These are phyloP conservation scores for Proteles cristata DNA, from an alignment of 2,113 vertebrate genomes.

Conservation along the genomic window DNA sequence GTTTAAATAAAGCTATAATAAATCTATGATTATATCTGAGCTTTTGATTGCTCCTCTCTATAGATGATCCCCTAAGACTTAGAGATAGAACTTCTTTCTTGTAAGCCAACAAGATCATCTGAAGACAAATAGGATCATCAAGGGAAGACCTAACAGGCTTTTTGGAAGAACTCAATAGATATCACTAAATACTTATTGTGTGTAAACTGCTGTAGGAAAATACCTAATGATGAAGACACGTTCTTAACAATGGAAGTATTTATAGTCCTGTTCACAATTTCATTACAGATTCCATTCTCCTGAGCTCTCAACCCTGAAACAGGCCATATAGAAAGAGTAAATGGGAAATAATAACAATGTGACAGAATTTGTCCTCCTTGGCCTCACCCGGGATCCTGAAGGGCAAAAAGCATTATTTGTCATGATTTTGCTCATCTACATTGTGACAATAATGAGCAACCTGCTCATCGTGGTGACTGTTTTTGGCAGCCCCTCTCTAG, in stretches of 20 bases:
- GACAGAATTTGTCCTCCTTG: constrained; percentile 72
- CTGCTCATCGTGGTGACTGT: constrained; percentile 63
- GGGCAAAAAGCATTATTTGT: constrained; percentile 59
- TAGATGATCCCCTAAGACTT: not conserved
- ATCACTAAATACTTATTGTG: not conserved
- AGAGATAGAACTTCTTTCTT: not conserved
- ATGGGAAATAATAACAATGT: constrained; percentile 57
- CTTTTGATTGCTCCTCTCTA: not conserved
- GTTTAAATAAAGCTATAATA: not conserved
- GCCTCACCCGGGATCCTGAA: constrained; percentile 44
- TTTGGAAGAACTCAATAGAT: not conserved
- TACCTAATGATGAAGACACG: not conserved
- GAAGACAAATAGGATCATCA: not conserved
- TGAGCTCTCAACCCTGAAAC: not conserved
- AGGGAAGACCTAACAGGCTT: not conserved
- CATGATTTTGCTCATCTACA: constrained; percentile 63
- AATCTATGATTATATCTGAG: not conserved
- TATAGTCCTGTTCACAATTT: not conserved
- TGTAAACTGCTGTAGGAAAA: not conserved
- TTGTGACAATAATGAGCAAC: constrained; percentile 57
- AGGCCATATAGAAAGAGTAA: not conserved
- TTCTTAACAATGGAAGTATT: not conserved
- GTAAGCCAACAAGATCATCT: not conserved
- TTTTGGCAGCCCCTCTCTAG: not conserved
- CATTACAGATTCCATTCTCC: not conserved